These are phyloP conservation scores for Pseudopodoces humilis DNA, from an alignment of 2,113 vertebrate genomes.

Conservation along the genomic window DNA sequence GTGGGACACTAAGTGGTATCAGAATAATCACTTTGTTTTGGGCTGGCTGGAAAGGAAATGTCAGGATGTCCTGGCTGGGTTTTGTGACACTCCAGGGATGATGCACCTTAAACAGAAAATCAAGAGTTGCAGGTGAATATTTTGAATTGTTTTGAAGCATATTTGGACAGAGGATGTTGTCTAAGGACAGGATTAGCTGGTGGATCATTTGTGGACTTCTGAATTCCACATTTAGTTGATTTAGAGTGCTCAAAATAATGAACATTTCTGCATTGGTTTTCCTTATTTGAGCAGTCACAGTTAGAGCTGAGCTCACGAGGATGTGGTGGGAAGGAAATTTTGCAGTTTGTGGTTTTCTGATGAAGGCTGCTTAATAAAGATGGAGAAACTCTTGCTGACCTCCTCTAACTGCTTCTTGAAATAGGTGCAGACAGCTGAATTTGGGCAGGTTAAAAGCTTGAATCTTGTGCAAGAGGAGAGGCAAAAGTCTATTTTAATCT, in stretches of 20 bases:
- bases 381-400: not conserved
- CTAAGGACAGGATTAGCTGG: too few relatives aligned
- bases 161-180: not conserved
- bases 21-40: not conserved
- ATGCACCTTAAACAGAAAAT: not conserved
- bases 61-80: not conserved
- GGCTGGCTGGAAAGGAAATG: not conserved
- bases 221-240: not conserved
- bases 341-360: constrained; percentile 19
- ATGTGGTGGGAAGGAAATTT: not conserved
- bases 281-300: not conserved
- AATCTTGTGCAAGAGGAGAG: not conserved
- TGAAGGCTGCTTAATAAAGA: not conserved
- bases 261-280: not conserved
- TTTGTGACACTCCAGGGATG: not conserved
- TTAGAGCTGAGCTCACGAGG: not conserved
- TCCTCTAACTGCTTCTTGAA: not conserved
- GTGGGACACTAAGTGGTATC: not conserved
- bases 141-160: not conserved
- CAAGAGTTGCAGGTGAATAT: not conserved
- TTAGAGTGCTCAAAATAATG: not conserved
- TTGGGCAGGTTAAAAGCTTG: not conserved
- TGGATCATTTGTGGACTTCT: not conserved
- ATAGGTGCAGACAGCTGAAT: not conserved
- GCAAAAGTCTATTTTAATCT: not conserved